A percentile compares a stretch with the other conserved stretches of the same genome.
Evolutionary conservation across 2,888 invertebrate species (phyloP).

Genomic region (Hedya salicella): DNA sequence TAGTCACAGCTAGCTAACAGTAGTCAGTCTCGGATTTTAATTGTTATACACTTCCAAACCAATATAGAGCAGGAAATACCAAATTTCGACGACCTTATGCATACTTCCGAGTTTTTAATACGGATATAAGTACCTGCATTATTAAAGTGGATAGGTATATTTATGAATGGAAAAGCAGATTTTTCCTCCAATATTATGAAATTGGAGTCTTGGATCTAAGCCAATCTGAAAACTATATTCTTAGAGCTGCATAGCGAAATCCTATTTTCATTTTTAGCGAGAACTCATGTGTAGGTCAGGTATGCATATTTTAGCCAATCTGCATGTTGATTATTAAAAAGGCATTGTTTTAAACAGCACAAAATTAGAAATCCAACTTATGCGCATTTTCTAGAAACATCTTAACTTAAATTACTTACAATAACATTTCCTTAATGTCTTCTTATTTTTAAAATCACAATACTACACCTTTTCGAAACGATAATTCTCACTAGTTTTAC

Average conservation of each 20-base stretch:
- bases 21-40: too few species aligned
- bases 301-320: too few species aligned
- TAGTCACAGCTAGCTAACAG: too few species aligned
- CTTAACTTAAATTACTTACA: too few species aligned
- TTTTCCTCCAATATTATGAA: constrained; percentile 14
- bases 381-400: too few species aligned
- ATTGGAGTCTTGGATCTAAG: constrained; percentile 19
- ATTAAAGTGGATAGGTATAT: not conserved
- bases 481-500: too few species aligned
- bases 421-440: too few species aligned
- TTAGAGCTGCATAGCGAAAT: constrained; percentile 8
- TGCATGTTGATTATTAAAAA: not conserved
- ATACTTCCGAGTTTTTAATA: constrained; percentile 17
- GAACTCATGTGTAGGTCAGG: constrained; percentile 9
- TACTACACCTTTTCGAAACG: too few species aligned
- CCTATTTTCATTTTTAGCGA: not conserved
- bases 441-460: too few species aligned
- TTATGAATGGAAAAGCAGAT: constrained; percentile 6
- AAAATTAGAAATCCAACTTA: too few species aligned
- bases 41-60: not conserved
- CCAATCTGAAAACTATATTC: constrained; percentile 16
- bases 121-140: not conserved
- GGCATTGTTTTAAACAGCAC: too few species aligned
- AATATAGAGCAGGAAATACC: constrained; percentile 8
- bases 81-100: constrained; percentile 5